These are phyloP conservation scores for Campoletis sonorensis DNA, from an alignment of 1,140 invertebrate species.

Conservation along the genomic window DNA sequence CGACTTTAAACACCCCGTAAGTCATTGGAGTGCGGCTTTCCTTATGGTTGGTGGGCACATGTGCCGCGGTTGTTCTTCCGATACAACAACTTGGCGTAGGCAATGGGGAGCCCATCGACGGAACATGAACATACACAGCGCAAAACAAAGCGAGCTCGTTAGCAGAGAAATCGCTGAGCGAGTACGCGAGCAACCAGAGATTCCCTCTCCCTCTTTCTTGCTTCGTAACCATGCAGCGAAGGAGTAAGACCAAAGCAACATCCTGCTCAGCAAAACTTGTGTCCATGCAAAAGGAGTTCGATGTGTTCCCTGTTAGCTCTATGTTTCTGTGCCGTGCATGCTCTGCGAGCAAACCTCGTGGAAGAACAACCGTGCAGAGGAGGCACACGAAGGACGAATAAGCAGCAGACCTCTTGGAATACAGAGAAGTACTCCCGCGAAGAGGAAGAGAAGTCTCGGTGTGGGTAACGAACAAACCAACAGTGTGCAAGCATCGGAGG, in stretches of 20 bases:
- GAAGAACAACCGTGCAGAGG: not conserved
- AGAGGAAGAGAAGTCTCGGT: slow-evolving; percentile 27
- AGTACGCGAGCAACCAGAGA: slow-evolving; percentile 47
- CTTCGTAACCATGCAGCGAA: not conserved
- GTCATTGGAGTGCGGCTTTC: not conserved
- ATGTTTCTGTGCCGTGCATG: slow-evolving; percentile 21
- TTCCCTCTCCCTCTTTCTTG: slow-evolving; percentile 48
- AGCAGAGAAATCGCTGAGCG: slow-evolving; percentile 72
- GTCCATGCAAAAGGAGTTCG: slow-evolving; percentile 43
- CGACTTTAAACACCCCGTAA: slow-evolving; percentile 14
- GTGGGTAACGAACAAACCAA: slow-evolving; percentile 19
- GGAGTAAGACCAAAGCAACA: slow-evolving; percentile 58
- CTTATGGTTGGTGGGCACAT: not conserved
- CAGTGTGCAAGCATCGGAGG: slow-evolving; percentile 35
- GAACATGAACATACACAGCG: slow-evolving; percentile 65
- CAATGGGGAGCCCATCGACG: slow-evolving; percentile 23
- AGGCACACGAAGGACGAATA: slow-evolving; percentile 36
- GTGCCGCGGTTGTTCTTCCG: slow-evolving; percentile 5
- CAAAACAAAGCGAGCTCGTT: slow-evolving; percentile 78
- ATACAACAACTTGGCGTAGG: not conserved
- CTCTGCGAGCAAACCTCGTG: slow-evolving; percentile 14
- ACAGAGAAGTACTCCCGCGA: slow-evolving; percentile 47
- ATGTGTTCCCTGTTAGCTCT: slow-evolving; percentile 34
- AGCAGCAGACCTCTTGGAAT: slow-evolving; percentile 58
- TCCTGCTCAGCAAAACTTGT: slow-evolving; percentile 64